These are phyloP conservation scores for Drosophila bocqueti DNA, from an alignment of 1,140 invertebrate genomes.

Conservation along the genomic window DNA sequence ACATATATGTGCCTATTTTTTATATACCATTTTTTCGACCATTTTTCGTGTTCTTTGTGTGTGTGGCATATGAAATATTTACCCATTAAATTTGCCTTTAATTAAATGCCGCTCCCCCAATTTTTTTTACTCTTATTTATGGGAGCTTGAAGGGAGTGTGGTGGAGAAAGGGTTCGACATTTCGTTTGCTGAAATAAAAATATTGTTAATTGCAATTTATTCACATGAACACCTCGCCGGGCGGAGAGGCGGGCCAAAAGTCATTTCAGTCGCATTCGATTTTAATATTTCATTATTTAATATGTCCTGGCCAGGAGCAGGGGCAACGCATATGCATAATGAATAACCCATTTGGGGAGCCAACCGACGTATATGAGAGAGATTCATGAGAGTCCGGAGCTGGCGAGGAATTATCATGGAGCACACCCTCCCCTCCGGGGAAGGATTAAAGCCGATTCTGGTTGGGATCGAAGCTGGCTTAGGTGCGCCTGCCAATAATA, in stretches of 20 bases:
- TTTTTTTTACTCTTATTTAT: conserved; percentile 29
- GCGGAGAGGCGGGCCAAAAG: conserved; percentile 1
- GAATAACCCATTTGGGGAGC: conserved; percentile 64
- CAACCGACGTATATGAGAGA: conserved; percentile 3
- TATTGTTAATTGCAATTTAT: conserved; percentile 85
- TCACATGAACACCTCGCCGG: conserved; percentile 79
- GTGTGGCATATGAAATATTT: conserved; percentile 71
- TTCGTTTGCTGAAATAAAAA: conserved; percentile 84
- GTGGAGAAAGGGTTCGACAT: conserved; percentile 27
- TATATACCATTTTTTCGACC: conserved; percentile 25
- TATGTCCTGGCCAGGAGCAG: conserved; percentile 13
- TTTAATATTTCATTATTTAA: conserved; percentile 83
- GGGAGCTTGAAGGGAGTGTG: neutral
- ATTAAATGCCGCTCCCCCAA: conserved; percentile 65
- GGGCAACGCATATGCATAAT: conserved; percentile 64
- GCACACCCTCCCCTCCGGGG: neutral
- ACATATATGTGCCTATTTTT: conserved; percentile 19
- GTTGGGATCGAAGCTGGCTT: neutral
- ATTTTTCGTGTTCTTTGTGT: conserved; percentile 24
- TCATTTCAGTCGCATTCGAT: conserved; percentile 66
- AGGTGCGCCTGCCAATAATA: conserved; percentile 2
- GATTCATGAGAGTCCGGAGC: conserved; percentile 32
- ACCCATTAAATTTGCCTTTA: conserved; percentile 83
- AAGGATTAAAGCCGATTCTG: conserved; percentile 24
- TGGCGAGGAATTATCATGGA: conserved; percentile 15